Percentiles rank a stretch among this genome's conserved stretches.
Conservation (phyloP, 1,140 invertebrate species). For the Carposina sasakii region DNA sequence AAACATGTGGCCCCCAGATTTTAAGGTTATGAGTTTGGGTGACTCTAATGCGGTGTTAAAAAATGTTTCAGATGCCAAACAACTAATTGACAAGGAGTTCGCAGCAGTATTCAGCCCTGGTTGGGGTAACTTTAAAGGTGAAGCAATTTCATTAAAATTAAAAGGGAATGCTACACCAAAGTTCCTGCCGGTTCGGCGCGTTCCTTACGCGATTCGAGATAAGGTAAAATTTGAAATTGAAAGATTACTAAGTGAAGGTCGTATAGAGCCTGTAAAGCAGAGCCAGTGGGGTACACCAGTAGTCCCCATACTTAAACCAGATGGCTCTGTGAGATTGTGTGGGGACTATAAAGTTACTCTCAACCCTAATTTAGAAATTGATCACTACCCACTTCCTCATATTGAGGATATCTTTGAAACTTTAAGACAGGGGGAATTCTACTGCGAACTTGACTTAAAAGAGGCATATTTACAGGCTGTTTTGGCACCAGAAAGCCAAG, state of each 20-base stretch:
- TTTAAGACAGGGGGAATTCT: constrained; percentile 3
- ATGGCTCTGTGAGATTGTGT: constrained; percentile 16
- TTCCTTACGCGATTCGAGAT: constrained; percentile 7
- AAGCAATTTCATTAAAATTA: no score
- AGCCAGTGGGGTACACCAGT: constrained; percentile 25
- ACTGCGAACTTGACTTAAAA: constrained; percentile 10
- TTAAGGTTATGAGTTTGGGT: no score
- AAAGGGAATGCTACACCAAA: no score
- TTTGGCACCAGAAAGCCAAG: no score
- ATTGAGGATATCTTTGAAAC: constrained; percentile 5
- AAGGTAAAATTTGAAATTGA: constrained; percentile 17
- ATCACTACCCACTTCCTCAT: constrained; percentile 9
- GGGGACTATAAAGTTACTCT: constrained; percentile 26
- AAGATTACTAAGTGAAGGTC: constrained; percentile 3
- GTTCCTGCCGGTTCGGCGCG: no score
- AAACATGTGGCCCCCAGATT: no score
- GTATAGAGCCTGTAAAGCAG: constrained; percentile 14
- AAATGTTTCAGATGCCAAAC: no score
- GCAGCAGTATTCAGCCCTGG: constrained; percentile 12
- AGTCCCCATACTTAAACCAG: constrained; percentile 16
- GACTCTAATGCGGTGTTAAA: no score
- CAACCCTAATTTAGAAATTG: constrained; percentile 6
- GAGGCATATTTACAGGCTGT: constrained; percentile 12
- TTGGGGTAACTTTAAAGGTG: constrained; percentile 15
- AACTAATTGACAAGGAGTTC: no score